A percentile compares a stretch with the other conserved stretches of the same genome.
These are phyloP conservation scores for Laupala kohalensis DNA, from an alignment of 1,140 invertebrate genomes.

Conservation along the genomic window DNA sequence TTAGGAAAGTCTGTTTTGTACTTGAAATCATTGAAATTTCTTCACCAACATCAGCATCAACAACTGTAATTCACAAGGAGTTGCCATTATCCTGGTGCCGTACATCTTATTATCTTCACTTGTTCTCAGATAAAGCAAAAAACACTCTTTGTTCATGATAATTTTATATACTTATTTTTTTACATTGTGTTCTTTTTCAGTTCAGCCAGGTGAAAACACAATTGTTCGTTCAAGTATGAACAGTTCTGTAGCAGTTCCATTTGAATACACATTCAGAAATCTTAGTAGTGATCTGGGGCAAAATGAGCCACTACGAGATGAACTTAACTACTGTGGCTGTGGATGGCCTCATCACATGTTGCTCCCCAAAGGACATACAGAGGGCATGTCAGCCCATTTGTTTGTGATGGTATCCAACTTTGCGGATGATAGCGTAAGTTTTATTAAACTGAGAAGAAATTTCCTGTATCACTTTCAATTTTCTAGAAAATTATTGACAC, in stretches of 20 bases:
- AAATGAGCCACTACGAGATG: slow-evolving; percentile 27
- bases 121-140: too few relatives aligned
- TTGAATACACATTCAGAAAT: slow-evolving; percentile 47
- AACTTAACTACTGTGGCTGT: slow-evolving; percentile 71
- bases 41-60: too few relatives aligned
- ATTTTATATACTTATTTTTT: too few relatives aligned
- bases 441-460: too few relatives aligned
- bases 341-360: slow-evolving; percentile 81
- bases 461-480: too few relatives aligned
- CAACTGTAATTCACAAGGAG: too few relatives aligned
- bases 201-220: slow-evolving; percentile 46
- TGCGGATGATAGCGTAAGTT: slow-evolving; percentile 40
- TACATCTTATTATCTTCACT: too few relatives aligned
- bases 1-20: too few relatives aligned
- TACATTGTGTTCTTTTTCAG: too few relatives aligned
- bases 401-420: slow-evolving; percentile 74
- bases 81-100: too few relatives aligned
- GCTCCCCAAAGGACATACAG: slow-evolving; percentile 53
- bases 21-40: too few relatives aligned
- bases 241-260: slow-evolving; percentile 59
- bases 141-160: slow-evolving; percentile 4
- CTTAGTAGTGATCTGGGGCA: background rate
- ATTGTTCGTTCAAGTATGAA: slow-evolving; percentile 45
- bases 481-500: too few relatives aligned
- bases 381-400: slow-evolving; percentile 52